Conservation (phyloP, 1,140 invertebrate genomes). For the Cryptotermes secundus region DNA sequence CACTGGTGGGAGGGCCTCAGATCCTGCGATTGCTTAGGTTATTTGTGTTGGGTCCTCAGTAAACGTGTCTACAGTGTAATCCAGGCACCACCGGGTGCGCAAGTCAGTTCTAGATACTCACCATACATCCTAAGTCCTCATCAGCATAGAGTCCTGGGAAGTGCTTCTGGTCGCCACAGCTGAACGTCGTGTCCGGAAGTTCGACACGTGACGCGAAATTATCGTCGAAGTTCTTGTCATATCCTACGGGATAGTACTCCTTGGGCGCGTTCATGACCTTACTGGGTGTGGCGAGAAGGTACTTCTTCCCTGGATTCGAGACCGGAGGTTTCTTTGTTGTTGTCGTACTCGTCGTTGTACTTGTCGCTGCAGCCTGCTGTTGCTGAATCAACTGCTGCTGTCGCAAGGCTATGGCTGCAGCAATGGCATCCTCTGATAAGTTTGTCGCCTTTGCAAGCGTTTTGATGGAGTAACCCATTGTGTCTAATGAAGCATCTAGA, state of each 20-base stretch:
- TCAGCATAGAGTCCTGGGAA: conserved; percentile 88
- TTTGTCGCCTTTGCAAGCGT: conserved; percentile 66
- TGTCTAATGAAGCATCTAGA: not conserved
- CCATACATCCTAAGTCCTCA: conserved; percentile 89
- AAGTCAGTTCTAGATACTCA: conserved; percentile 48
- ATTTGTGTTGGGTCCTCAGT: no score
- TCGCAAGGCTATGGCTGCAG: conserved; percentile 66
- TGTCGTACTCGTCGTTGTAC: conserved; percentile 50
- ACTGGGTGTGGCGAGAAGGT: conserved; percentile 48
- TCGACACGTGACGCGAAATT: conserved; percentile 82
- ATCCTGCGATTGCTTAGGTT: no score
- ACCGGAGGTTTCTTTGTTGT: conserved; percentile 49
- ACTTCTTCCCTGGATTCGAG: conserved; percentile 41
- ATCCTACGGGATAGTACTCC: conserved; percentile 82
- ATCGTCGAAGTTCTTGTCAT: conserved; percentile 85
- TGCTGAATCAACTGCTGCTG: conserved; percentile 56
- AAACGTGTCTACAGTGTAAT: no score
- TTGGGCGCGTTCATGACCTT: conserved; percentile 87
- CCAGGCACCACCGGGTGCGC: no score
- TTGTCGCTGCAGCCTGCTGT: conserved; percentile 39
- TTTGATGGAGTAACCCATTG: conserved; percentile 55
- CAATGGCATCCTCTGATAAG: conserved; percentile 69
- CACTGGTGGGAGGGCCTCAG: no score
- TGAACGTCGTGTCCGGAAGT: conserved; percentile 80
- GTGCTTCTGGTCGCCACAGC: conserved; percentile 85